Conservation (phyloP, 2,888 invertebrate species). For the Aleiodes leptofemur region DNA sequence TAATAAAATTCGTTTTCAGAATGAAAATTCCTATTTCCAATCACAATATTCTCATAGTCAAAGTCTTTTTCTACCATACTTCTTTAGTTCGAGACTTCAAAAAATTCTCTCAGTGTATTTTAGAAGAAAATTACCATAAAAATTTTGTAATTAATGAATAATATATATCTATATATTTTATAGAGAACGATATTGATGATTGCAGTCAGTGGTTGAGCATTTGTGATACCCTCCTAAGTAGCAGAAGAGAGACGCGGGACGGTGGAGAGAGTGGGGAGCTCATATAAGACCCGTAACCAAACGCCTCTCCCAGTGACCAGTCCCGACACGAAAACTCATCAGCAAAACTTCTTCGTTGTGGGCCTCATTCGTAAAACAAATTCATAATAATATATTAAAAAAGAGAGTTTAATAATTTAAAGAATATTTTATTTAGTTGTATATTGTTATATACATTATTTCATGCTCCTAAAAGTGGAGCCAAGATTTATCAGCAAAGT, state of each 20-base stretch:
- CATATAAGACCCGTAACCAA: slow-evolving; percentile 74
- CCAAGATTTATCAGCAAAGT: background rate
- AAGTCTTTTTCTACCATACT: too few species aligned
- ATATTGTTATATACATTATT: slow-evolving; percentile 16
- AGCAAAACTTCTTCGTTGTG: slow-evolving; percentile 70
- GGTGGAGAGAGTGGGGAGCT: slow-evolving; percentile 72
- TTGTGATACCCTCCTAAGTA: slow-evolving; percentile 65
- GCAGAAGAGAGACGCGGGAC: slow-evolving; percentile 49
- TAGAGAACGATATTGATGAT: slow-evolving; percentile 40
- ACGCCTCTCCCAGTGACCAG: slow-evolving; percentile 74
- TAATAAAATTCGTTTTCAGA: too few species aligned
- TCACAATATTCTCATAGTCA: too few species aligned
- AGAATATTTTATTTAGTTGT: slow-evolving; percentile 15
- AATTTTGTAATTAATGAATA: too few species aligned
- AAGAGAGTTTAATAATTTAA: slow-evolving; percentile 12
- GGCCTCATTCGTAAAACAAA: slow-evolving; percentile 52
- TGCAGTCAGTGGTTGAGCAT: slow-evolving; percentile 29
- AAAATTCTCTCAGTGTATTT: too few species aligned
- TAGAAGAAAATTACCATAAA: too few species aligned
- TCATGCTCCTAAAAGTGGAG: slow-evolving; percentile 32
- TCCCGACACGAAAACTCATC: slow-evolving; percentile 74
- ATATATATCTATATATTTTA: background rate
- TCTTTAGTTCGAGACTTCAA: too few species aligned
- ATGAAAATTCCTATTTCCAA: too few species aligned
- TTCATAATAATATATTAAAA: slow-evolving; percentile 40